phyloP scores from a whole-genome alignment of 2,888 invertebrate species.

The Petrolisthes manimaculis region DNA sequence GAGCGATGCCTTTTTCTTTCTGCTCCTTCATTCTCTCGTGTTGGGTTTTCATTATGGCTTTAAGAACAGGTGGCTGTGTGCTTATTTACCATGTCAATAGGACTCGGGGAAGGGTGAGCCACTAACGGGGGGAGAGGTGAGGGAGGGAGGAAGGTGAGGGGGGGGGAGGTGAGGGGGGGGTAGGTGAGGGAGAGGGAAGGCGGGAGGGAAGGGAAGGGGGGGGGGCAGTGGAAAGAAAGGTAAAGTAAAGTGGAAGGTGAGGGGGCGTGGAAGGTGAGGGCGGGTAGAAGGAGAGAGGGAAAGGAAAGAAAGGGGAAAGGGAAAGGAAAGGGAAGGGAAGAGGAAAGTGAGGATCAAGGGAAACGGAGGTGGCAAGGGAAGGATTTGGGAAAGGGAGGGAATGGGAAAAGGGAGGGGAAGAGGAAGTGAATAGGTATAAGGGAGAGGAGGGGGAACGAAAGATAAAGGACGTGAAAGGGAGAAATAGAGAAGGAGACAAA shows the following conservation, averaged over 20 bases:
- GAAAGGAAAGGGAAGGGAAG: not conserved
- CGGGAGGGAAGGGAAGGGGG: not conserved
- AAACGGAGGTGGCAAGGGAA: not conserved
- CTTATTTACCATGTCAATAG: slow-evolving; percentile 19
- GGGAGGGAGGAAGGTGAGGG: too few relatives aligned
- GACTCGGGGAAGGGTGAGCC: not conserved
- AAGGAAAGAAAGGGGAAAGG: too few relatives aligned
- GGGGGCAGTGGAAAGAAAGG: not conserved
- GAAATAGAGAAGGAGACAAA: too few relatives aligned
- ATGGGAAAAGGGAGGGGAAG: too few relatives aligned
- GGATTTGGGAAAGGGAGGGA: too few relatives aligned
- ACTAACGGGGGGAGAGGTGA: not conserved
- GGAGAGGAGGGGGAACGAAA: too few relatives aligned
- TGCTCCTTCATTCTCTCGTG: slow-evolving; percentile 8
- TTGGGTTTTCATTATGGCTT: slow-evolving; percentile 33
- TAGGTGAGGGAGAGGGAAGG: not conserved
- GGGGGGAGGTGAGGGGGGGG: too few relatives aligned
- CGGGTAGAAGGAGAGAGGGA: not conserved
- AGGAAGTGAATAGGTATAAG: too few relatives aligned
- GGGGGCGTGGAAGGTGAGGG: not conserved
- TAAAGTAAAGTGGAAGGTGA: not conserved
- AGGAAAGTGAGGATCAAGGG: not conserved
- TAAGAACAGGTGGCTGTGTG: slow-evolving; percentile 15
- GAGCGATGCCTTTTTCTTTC: slow-evolving; percentile 9
- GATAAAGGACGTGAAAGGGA: too few relatives aligned